Evolutionary conservation across 2,888 invertebrate genomes (phyloP), one percentile per base, ranked within the genome.

Genomic region (Camponotus fellah): DNA sequence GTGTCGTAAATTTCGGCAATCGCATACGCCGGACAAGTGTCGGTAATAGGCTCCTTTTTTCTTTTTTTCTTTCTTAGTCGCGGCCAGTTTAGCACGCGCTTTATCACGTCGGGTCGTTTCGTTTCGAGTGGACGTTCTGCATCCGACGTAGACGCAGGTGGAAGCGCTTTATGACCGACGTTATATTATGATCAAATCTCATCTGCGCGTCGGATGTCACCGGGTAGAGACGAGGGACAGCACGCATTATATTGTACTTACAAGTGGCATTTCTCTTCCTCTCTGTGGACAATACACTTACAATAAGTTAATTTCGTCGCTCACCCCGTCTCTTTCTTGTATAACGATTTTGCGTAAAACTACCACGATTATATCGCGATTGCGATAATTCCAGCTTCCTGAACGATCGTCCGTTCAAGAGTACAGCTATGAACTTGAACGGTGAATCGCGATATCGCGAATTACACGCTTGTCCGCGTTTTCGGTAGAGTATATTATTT

Each of bases 181-280:
- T 91, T 91, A 88, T 53, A n/a, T 91, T 89, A 87, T 81, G 88
- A 91, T 91, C 91, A 91, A 89, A 87, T 79, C 86, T 91, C 86
- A 89, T 88, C 87, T 82, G 72, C 5, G 53, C 53, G n/a, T 69
- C 62, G 79, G 56, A 75, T 83, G 81, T 85, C 84, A 84, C 83
- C 84, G 74, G 74, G 3, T 81, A 58, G 60, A 46, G 9, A 32
- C 49, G 34, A 56, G 37, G 21, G 34, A 71, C 60, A 56, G 9
- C 40, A 34, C 43, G 65, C 69, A 75, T 76, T 76, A 76, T 62
- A 66, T 69, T 66, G 71, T 65, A 83, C 71, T 71, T 83, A 72
- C 17, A 2, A 49, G 3, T n/a, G 21, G n/a, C 17, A 5, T 40
- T 58, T 80, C 14, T 64, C 12, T 60, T 43, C n/a, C 32, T 34